phyloP scores from a whole-genome alignment of 2,888 invertebrate genomes.

The Orthosia incerta region DNA sequence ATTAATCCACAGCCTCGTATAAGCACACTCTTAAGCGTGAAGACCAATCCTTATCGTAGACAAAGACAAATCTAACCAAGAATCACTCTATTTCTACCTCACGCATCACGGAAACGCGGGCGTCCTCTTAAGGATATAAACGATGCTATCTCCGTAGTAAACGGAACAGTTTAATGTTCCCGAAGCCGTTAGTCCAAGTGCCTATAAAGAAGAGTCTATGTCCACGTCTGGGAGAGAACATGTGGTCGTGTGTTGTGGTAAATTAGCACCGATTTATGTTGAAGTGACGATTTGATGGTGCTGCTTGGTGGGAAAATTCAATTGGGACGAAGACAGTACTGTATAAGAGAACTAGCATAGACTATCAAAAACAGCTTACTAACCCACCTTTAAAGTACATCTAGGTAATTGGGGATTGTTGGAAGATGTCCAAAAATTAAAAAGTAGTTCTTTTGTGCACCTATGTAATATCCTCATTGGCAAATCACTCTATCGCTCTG shows the following conservation, averaged over 20 bases:
- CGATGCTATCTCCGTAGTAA: slow-evolving; percentile 58
- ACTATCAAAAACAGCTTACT: no score
- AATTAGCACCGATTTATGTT: slow-evolving; percentile 39
- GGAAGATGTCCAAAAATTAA: no score
- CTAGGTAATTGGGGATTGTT: no score
- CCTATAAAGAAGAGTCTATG: slow-evolving; percentile 52
- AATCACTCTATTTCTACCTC: slow-evolving; percentile 36
- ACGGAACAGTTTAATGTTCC: slow-evolving; percentile 56
- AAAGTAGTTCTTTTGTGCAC: no score
- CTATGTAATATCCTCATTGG: no score
- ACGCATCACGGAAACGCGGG: slow-evolving; percentile 52
- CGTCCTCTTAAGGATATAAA: slow-evolving; percentile 63
- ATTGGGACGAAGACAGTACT: not conserved
- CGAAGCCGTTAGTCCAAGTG: slow-evolving; percentile 56
- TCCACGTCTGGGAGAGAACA: slow-evolving; percentile 16
- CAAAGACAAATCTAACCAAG: slow-evolving; percentile 42
- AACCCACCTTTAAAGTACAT: no score
- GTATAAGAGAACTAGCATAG: no score
- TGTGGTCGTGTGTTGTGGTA: slow-evolving; percentile 31
- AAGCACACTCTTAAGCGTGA: not conserved
- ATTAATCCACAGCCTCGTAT: not conserved
- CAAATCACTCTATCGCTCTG: no score
- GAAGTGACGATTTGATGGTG: not conserved
- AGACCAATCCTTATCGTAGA: slow-evolving; percentile 12
- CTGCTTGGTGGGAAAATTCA: slow-evolving; percentile 16